Conservation (phyloP, 2,888 invertebrate species). For the Campoletis raptor region DNA sequence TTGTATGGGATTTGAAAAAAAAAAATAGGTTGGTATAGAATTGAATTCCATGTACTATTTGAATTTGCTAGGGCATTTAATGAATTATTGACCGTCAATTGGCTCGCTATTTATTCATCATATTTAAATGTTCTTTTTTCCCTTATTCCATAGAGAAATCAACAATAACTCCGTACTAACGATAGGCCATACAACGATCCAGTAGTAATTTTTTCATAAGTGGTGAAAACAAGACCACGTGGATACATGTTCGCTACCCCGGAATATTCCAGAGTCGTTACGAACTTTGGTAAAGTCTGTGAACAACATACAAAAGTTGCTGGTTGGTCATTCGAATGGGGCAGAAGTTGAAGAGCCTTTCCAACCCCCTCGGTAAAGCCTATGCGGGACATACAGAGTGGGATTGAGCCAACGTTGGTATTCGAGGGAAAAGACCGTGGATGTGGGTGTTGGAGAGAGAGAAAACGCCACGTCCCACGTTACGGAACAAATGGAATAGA, state of each 20-base stretch:
- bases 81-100: background rate
- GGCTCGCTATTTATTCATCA: background rate
- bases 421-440: slow-evolving; percentile 4
- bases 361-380: background rate
- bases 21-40: background rate
- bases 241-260: background rate
- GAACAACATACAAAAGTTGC: slow-evolving; percentile 8
- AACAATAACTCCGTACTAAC: background rate
- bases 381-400: background rate
- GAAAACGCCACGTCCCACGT: background rate
- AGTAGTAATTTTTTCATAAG: background rate
- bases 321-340: slow-evolving; percentile 12
- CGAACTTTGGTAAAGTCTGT: background rate
- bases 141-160: background rate
- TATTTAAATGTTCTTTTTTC: background rate
- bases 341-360: background rate
- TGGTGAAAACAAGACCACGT: background rate
- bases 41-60: background rate
- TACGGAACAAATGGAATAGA: background rate
- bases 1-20: background rate
- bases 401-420: slow-evolving; percentile 1
- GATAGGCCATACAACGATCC: background rate
- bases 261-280: background rate
- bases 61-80: background rate
- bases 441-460: background rate